Conservation (phyloP, 2,888 invertebrate species). For the Phragmatobia fuliginosa region DNA sequence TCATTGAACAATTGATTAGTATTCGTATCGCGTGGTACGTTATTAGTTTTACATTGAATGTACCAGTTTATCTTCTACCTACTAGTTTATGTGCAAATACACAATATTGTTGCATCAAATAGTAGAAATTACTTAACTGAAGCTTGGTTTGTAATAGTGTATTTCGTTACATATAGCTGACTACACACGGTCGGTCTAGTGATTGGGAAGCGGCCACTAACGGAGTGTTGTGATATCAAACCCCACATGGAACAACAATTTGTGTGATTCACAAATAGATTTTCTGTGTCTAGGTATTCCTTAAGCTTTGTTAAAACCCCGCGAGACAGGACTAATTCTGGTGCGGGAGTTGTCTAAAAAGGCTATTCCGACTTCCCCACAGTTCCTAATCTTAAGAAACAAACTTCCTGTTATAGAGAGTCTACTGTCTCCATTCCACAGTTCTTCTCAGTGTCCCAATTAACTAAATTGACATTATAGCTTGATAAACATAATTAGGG, state of each 20-base stretch:
- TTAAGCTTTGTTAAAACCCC: no score
- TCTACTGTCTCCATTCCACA: background rate
- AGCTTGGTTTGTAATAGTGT: background rate
- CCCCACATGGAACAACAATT: no score
- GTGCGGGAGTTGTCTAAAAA: no score
- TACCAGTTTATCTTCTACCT: conserved; percentile 65
- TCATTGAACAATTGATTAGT: conserved; percentile 35
- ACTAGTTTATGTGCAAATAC: conserved; percentile 58
- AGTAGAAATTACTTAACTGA: background rate
- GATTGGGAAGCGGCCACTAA: no score
- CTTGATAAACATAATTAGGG: no score
- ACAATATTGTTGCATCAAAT: conserved; percentile 28
- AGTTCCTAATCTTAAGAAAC: no score
- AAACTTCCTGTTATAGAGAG: background rate
- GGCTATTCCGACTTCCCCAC: no score
- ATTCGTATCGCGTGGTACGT: conserved; percentile 42
- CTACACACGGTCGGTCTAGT: no score
- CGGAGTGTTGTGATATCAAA: no score
- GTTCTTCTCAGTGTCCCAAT: background rate
- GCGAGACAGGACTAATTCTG: no score
- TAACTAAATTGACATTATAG: background rate
- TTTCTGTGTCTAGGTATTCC: no score
- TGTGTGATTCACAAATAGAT: no score
- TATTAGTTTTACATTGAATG: conserved; percentile 60
- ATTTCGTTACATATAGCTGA: background rate